phyloP scores from a whole-genome alignment of 2,797 vertebrate genomes.

The Lemur catta region DNA sequence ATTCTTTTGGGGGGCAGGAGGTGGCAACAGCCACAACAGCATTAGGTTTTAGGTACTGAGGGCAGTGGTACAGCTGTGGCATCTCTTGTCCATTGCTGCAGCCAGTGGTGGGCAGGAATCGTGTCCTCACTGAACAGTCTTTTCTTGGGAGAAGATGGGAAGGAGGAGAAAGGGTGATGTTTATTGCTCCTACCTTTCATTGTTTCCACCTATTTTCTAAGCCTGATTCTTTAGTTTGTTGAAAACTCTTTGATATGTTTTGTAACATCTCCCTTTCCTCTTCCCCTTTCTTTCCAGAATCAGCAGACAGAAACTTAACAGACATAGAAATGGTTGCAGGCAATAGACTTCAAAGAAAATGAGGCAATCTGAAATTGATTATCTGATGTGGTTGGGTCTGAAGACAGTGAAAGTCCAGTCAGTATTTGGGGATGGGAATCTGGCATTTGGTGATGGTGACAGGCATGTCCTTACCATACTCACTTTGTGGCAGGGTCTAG shows the following conservation, averaged over 20 bases:
- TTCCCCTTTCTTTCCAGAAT: background rate
- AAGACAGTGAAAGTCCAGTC: background rate
- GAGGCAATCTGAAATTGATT: background rate
- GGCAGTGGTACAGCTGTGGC: background rate
- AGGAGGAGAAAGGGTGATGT: background rate
- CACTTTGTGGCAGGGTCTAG: background rate
- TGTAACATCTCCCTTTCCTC: background rate
- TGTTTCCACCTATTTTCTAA: background rate
- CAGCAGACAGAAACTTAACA: background rate
- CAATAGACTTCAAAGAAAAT: background rate
- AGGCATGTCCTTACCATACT: background rate
- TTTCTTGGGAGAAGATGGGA: background rate
- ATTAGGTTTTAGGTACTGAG: background rate
- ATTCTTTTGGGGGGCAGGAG: background rate
- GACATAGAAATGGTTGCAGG: background rate
- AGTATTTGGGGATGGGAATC: background rate
- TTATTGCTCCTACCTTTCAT: background rate
- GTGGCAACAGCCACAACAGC: background rate
- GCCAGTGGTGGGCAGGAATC: background rate
- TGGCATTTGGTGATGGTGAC: background rate
- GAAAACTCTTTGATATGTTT: background rate
- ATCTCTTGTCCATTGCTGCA: background rate
- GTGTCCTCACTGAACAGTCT: background rate
- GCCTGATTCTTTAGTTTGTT: background rate
- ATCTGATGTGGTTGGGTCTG: background rate